Evolutionary conservation across 2,888 invertebrate species (phyloP), one percentile per base, ranked within the genome.

Genomic region (Malacosoma neustria): DNA sequence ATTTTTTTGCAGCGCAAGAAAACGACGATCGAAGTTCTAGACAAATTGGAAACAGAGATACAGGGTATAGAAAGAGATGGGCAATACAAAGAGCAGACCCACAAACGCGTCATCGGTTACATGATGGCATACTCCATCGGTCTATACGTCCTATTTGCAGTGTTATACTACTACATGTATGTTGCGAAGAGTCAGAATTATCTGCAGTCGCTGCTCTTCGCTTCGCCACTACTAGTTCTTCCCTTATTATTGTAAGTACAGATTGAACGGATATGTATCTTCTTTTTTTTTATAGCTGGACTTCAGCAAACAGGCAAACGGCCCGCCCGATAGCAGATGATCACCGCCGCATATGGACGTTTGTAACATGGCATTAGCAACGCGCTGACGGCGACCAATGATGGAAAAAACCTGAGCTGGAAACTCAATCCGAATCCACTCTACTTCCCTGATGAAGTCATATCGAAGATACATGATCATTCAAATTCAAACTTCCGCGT

Each of bases 171-270:
- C 66, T 96, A 93, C 63, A 93, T 94, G 76, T 92, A 91, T 53
- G 94, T 92, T 49, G 93, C 94, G 43, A 92, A 93, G 40, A 90
- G 91, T 38, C 90, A 92, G 51, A 60, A 74, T 36, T 89, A 93
- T 82, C 81, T 89, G 44, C 92, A 94, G 51, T 89, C 92, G 41
- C 61, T 95, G 38, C 79, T 94, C 45, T 94, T 94, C 68, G 90
- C 93, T 9, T 89, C 92, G 39, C 96, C 96, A 11, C 77, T 97
- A 37, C 72, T 96, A 14, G 81, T 94, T 37, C 91, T 96, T 60
- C 96, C 97, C 37, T 61, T 96, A 39, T 61, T 96, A 39, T 65
- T 97, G 97, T 97, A 80, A 93, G 95, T 89, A 46, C n/a, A 22
- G n/a, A n/a, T n/a, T n/a, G n/a, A n/a, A n/a, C n/a, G n/a, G n/a